Base-by-base conservation (phyloP, 2,113 vertebrate genomes). In the Cinclus mexicanus region DNA sequence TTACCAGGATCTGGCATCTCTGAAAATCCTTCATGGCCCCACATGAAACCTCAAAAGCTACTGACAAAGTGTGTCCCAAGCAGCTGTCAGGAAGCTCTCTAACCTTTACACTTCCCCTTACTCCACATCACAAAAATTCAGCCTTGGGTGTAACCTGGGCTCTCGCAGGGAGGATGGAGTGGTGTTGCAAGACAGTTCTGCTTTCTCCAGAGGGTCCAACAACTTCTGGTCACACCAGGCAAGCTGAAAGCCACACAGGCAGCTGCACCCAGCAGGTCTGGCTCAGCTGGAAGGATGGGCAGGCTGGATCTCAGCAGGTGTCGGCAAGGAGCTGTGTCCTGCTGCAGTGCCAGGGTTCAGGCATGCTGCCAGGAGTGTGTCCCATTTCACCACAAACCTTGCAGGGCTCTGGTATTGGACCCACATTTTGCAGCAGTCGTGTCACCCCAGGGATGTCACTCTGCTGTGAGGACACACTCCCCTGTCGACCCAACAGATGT, bases 131-230 rank as follows among this genome's bases (percentile, higher is more conserved):
- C 37, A 79, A 78, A 91, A 89, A 53, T 47, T 72, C 50, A 65
- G 19, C 42, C 46, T 61, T 10, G 25, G 61, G 13, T 1, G 0
- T 11, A 74, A 57, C 7, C 2, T 0, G 0, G 26, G 17, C 41
- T 82, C 29, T 69, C 49, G 65, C 44, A 59, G 12, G 50, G 52
- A 65, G 56, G 31, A 31, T 2, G 2, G 5, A 46, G 11, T 6
- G 4, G 2, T 69, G 31, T 56, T 68, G 82, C 70, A 93, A 71
- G 24, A 12, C 1, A 2, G 21, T 10, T 12, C 33, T 53, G 19
- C 49, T n/a, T 57, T 52, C 63, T 46, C n/a, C 4, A 9, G 20
- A 0, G 3, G 4, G 26, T 18, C 47, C 37, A 78, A n/a, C 5
- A 0, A 18, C 24, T 12, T 59, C 23, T 42, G 39, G 33, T 68